Evolutionary conservation across 1,140 invertebrate species (phyloP), one percentile per base, ranked within the genome.

Genomic region (Cyclina sinensis): DNA sequence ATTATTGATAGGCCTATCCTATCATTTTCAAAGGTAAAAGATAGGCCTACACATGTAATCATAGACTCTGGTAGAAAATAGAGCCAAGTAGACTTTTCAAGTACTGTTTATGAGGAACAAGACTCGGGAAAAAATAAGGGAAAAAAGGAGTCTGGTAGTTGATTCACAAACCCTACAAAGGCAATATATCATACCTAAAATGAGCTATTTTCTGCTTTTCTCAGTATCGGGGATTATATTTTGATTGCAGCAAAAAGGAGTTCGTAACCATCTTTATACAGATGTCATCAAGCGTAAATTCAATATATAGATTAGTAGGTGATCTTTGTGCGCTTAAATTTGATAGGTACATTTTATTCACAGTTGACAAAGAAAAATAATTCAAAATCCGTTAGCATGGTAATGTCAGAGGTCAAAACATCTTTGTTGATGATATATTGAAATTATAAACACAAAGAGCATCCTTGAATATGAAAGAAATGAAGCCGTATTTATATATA

Each of bases 271-370:
- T 43, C 79, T 81, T 81, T 81, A 46, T 81, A 24, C 27, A 21
- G 3, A 30, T 81, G 30, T 81, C 79, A 46, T 81, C 79, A 65
- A 35, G 48, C 57, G 54, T 81, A 35, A 65, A 81, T 37, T 81
- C 79, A 81, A 81, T 81, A 81, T 65, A 84, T 35, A 84, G 68
- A 86, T 57, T 51, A 73, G 70, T 27, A 86, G 57, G 54, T 39
- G 65, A 74, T 62, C 70, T 57, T 43, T 62, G 73, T 32, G 5
- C 14, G 51, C 35, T 30, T 18, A 62, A 73, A 43, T 76, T 54
- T 59, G 68, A 70, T 54, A 51, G 46, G 9, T 51, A 9, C 62
- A 43, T 62, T 57, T 81, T 81, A 46, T 39, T 0, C 21, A 62
- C 59, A 39, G 11, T 57, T 43, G 46, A 81, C 54, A 81, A 65